phyloP scores from a whole-genome alignment of 2,113 vertebrate species.

The Actenoides hombroni region DNA sequence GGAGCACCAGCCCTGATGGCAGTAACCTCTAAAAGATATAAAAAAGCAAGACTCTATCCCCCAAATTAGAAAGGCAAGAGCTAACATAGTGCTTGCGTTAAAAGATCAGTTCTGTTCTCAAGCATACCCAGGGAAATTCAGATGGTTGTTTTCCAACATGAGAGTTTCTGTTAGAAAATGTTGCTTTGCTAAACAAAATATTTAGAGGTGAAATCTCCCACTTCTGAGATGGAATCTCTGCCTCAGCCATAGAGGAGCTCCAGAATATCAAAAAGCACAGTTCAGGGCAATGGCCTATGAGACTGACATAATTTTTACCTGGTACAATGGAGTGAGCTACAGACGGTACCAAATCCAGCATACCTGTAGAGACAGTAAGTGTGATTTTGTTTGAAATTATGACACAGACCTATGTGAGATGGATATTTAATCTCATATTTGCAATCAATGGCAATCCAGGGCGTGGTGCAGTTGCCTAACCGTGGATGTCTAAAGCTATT shows the following conservation, averaged over 20 bases:
- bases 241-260: background rate
- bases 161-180: background rate
- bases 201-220: background rate
- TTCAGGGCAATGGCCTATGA: background rate
- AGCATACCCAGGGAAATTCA: background rate
- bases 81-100: background rate
- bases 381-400: background rate
- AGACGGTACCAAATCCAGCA: background rate
- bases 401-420: background rate
- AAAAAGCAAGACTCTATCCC: background rate
- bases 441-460: rapidly evolving
- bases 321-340: background rate
- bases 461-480: background rate
- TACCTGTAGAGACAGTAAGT: background rate
- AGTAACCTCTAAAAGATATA: background rate
- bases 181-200: background rate
- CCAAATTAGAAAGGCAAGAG: background rate
- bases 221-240: background rate
- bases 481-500: background rate
- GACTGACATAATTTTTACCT: background rate
- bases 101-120: background rate
- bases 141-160: background rate
- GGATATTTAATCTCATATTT: background rate
- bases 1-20: background rate
- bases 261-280: background rate